Evolutionary conservation across 2,797 vertebrate species (phyloP), one percentile per base, ranked within the genome.

Genomic region (Loriculus beryllinus): DNA sequence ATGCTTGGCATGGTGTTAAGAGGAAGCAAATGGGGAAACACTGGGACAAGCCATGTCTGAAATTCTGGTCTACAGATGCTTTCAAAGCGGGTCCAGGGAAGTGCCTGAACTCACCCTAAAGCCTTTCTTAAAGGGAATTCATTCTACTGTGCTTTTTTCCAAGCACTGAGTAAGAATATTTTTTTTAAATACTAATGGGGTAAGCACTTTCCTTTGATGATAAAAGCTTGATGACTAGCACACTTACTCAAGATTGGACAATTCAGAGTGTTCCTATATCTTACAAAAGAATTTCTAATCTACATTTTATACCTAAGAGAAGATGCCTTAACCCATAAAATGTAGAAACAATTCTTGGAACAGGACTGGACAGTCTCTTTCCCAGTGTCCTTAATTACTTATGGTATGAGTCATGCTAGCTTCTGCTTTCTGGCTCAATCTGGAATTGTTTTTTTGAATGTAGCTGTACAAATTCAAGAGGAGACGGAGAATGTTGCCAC

Each of bases 341-440:
- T 72, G 35, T 62, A 92, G 91, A 69, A 95, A 90, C 52, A 85
- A n/a, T 91, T 93, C 79, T 93, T 94, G 91, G 91, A 93, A 88
- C 39, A 86, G 49, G 12, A 71, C 59, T 54, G 49, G 69, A 25
- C 37, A 42, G 68, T 74, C 71, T 81, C 40, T 85, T 94, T 93
- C 75, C 68, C 33, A 42, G 62, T 80, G 72, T 91, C 29, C 43
- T 72, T 95, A 86, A 92, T 95, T 87, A 65, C 28, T 83, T 82
- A 49, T 3, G 20, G 33, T 77, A 42, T 95, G 92, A 94, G 82
- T 96, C 89, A 93, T 51, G 23, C 62, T 88, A n/a, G 47, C 54
- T 94, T 9, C 62, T 54, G n/a, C 69, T 75, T 92, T 94, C 85
- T 94, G 85, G 82, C 82, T 83, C 43, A 65, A 1, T 88, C 74